Evolutionary conservation across 30 jellyfish, hydroid and myxozoan genomes (phyloP), one percentile per base, ranked within the genome.

Genomic region (Chrysaora quinquecirrha): DNA sequence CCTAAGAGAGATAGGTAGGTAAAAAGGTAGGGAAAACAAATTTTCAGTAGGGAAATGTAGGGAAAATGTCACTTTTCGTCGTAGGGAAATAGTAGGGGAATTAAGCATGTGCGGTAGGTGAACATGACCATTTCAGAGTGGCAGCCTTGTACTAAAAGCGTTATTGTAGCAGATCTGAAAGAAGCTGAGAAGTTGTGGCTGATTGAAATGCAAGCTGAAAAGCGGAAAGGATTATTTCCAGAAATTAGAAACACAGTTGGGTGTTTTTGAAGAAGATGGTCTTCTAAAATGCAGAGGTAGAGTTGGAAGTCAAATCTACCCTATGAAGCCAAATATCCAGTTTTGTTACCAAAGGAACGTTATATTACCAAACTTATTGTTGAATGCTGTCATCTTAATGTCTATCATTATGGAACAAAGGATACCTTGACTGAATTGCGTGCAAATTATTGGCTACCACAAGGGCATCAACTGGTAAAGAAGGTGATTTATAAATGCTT

Each of bases 401-500:
- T 73, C 19, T 73, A 7, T 73, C 76, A 48, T 48, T 14, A 67
- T 1, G 85, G 85, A 48, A 49, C 25, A 21, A 73, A 73, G 85
- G 34, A 73, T 49, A 73, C 85, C n/a, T 31, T 73, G 7, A 25
- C 85, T 21, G 85, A 73, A 48, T 16, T 73, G 3, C 22, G 85
- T 7, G 78, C 85, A 10, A 73, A 73, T 30, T 73, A 73, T 73
- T 73, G 85, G 85, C 50, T 73, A 16, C 82, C 82, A 9, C 29
- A 1, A 49, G 85, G 76, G 21, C 24, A 31, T 6, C 85, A 73
- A 35, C 23, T 71, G 73, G 83, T 71, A 28, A 71, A 22, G 75
- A 71, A 71, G 34, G 4, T 71, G n/a, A 34, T 71, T 21, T 29
- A 71, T 71, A 28, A 28, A 3, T 71, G 75, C 34, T 12, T 34